Conservation (phyloP, 2,113 vertebrate genomes). For the Gnathonemus echidnorhynchus region DNA sequence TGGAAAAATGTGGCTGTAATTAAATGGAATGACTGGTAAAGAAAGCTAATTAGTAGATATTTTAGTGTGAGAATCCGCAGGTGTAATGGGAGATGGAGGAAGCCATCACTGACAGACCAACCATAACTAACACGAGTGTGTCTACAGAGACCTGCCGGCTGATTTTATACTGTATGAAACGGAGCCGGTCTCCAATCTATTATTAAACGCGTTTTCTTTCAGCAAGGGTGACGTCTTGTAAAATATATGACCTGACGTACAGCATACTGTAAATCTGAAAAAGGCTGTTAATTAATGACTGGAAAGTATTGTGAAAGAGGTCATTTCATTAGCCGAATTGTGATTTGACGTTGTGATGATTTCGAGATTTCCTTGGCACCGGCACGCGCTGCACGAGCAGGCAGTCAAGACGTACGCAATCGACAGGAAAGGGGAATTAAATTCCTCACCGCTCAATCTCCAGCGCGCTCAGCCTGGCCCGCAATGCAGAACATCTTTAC, state of each 20-base stretch:
- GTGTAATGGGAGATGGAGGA: neutral
- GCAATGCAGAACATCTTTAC: slow-evolving; percentile 1
- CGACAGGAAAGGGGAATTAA: neutral
- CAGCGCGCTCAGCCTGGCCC: neutral
- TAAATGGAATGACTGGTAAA: slow-evolving; percentile 9
- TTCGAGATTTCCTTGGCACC: neutral
- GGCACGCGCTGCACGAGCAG: neutral
- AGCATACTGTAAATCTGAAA: neutral
- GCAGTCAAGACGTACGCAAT: neutral
- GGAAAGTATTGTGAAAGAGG: neutral
- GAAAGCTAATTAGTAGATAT: slow-evolving; percentile 9
- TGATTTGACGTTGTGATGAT: neutral
- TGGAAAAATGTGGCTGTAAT: neutral
- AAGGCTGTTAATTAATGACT: neutral
- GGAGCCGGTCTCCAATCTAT: neutral
- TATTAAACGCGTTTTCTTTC: neutral
- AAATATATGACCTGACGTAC: neutral
- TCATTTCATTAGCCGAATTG: neutral
- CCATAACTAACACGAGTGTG: neutral
- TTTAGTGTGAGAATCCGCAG: neutral
- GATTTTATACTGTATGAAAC: slow-evolving; percentile 1
- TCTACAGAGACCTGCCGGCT: neutral
- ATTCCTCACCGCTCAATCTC: neutral
- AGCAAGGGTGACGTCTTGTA: neutral
- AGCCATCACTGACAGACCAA: neutral